Conservation (phyloP, 2,888 invertebrate genomes). For the Suillia variegata region DNA sequence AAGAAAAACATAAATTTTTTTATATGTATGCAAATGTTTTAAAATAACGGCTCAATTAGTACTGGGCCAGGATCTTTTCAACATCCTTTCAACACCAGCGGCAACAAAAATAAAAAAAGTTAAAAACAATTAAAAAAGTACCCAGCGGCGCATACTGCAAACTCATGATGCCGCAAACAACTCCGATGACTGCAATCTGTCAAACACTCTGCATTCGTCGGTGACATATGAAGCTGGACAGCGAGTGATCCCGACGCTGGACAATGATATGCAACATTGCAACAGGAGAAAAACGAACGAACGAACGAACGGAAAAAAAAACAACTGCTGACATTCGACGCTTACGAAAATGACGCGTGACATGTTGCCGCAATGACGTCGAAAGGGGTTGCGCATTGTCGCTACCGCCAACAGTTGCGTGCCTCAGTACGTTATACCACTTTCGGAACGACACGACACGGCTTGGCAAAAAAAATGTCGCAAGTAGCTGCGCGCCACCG, state of each 20-base stretch:
- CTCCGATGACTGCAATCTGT: no score
- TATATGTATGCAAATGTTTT: neutral
- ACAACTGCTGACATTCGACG: neutral
- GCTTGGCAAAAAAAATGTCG: no score
- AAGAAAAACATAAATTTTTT: no score
- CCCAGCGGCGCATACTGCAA: constrained; percentile 7
- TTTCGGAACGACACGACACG: neutral
- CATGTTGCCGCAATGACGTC: constrained; percentile 3
- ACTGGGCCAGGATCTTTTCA: neutral
- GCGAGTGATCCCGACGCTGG: no score
- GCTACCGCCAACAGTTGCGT: no score
- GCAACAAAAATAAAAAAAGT: neutral
- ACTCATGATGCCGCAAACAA: neutral
- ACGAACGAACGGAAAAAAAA: neutral
- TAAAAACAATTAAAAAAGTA: neutral
- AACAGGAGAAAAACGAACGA: neutral
- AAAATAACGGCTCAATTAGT: constrained; percentile 2
- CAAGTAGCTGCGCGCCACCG: no score
- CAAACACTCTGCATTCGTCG: no score
- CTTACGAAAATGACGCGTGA: constrained; percentile 6
- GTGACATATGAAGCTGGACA: no score
- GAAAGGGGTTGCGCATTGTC: constrained; percentile 8
- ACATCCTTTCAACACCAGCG: neutral
- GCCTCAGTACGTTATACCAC: neutral
- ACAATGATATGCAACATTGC: neutral